A percentile compares a stretch with the other conserved stretches of the same genome.
phyloP scores from a whole-genome alignment of 2,113 vertebrate species.

The Albula glossodonta region DNA sequence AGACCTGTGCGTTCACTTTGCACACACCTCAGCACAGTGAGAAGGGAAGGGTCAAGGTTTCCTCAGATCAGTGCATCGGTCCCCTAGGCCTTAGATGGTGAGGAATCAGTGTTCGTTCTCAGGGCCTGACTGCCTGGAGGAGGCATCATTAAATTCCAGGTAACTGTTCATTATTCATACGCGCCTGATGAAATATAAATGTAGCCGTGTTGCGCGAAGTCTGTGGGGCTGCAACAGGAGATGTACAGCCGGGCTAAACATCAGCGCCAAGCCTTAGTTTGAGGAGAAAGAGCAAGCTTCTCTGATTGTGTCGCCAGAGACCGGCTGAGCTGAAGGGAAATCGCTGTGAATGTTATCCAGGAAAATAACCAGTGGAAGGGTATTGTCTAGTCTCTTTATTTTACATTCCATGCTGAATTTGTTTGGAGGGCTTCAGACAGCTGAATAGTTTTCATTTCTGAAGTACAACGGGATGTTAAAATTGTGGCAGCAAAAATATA shows the following conservation, averaged over 20 bases:
- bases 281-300: constrained; percentile 39
- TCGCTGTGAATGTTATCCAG: constrained; percentile 50
- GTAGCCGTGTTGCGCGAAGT: constrained; percentile 70
- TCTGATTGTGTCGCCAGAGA: background rate
- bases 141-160: constrained; percentile 87
- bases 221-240: constrained; percentile 52
- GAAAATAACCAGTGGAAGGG: background rate
- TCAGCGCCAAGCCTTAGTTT: constrained; percentile 50
- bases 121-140: constrained; percentile 67
- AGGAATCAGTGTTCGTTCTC: constrained; percentile 75
- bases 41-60: constrained; percentile 68
- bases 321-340: constrained; percentile 49
- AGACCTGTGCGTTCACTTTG: constrained; percentile 57
- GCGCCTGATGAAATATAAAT: constrained; percentile 87
- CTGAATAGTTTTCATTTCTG: no score
- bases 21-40: constrained; percentile 61
- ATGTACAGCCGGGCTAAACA: constrained; percentile 47
- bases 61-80: constrained; percentile 65
- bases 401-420: background rate
- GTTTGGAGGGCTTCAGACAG: background rate
- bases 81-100: constrained; percentile 46
- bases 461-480: no score
- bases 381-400: background rate
- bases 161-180: constrained; percentile 92
- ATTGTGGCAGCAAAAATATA: no score